Percentiles rank a stretch among this genome's conserved stretches.
These are phyloP conservation scores for Callionymus lyra DNA, from an alignment of 2,113 vertebrate genomes.

Conservation along the genomic window DNA sequence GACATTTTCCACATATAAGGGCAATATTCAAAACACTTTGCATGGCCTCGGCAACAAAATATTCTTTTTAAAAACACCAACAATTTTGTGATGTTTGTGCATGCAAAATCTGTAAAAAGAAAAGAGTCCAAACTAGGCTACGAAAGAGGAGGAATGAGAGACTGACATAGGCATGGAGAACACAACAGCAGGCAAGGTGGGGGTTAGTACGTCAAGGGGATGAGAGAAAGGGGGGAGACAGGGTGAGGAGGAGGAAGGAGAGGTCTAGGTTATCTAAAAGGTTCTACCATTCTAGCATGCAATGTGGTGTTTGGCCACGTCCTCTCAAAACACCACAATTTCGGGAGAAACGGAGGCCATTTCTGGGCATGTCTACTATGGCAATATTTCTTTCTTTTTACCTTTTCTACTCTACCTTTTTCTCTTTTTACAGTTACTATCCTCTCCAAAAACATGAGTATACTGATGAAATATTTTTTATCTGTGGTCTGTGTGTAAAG, in stretches of 20 bases:
- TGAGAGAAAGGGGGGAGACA: conserved; percentile 37
- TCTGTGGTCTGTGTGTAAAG: conserved; percentile 22
- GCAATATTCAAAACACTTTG: conserved; percentile 99
- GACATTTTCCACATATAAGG: conserved; percentile 99
- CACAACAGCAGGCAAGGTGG: conserved; percentile 59
- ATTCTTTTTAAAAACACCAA: conserved; percentile 92
- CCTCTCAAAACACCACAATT: conserved; percentile 53
- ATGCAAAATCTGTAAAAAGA: conserved; percentile 85
- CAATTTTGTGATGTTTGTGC: conserved; percentile 97
- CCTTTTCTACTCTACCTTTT: conserved; percentile 36
- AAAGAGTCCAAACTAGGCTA: conserved; percentile 87
- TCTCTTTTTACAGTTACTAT: conserved; percentile 53
- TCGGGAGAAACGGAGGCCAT: conserved; percentile 46
- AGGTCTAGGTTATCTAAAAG: conserved; percentile 59
- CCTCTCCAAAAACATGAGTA: conserved; percentile 52
- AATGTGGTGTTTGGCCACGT: conserved; percentile 87
- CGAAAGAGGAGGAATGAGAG: conserved; percentile 65
- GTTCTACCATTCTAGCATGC: conserved; percentile 89
- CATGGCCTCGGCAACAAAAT: conserved; percentile 99
- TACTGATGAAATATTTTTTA: conserved; percentile 54
- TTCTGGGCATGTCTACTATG: conserved; percentile 59
- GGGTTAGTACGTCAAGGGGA: conserved; percentile 47
- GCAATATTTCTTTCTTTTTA: conserved; percentile 43
- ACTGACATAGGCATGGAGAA: conserved; percentile 60
- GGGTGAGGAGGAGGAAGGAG: conserved; percentile 48